Conservation (phyloP, 2,113 vertebrate species). For the Atherinomorus stipes region DNA sequence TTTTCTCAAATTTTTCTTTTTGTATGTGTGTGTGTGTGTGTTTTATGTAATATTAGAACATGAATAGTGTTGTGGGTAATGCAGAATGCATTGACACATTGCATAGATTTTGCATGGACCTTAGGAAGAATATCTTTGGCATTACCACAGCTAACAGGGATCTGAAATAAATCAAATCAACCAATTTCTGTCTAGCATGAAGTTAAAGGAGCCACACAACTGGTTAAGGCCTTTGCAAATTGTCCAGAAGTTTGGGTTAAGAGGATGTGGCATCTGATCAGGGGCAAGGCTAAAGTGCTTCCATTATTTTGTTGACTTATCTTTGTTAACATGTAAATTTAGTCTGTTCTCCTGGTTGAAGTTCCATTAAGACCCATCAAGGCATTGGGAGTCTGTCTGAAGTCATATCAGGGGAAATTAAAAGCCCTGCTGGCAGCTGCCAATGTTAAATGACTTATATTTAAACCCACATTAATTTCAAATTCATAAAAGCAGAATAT, state of each 20-base stretch:
- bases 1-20: no score
- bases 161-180: no score
- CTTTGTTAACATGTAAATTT: constrained; percentile 67
- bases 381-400: constrained; percentile 66
- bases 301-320: constrained; percentile 44
- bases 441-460: constrained; percentile 66
- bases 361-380: constrained; percentile 56
- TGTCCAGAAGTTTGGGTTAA: constrained; percentile 12
- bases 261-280: constrained; percentile 18
- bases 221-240: no score
- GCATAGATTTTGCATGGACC: no score
- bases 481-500: constrained; percentile 69
- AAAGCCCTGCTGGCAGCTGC: constrained; percentile 55
- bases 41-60: no score
- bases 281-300: constrained; percentile 8
- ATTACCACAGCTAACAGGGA: no score
- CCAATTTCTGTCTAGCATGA: no score
- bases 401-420: constrained; percentile 69
- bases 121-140: no score
- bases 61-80: no score
- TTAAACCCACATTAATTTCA: constrained; percentile 66
- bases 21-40: no score
- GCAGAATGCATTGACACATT: no score
- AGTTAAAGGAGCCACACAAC: background rate
- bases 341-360: constrained; percentile 48